Percentiles rank a stretch among this genome's conserved stretches.
phyloP scores from a whole-genome alignment of 2,797 vertebrate species.

The Rhincodon typus region DNA sequence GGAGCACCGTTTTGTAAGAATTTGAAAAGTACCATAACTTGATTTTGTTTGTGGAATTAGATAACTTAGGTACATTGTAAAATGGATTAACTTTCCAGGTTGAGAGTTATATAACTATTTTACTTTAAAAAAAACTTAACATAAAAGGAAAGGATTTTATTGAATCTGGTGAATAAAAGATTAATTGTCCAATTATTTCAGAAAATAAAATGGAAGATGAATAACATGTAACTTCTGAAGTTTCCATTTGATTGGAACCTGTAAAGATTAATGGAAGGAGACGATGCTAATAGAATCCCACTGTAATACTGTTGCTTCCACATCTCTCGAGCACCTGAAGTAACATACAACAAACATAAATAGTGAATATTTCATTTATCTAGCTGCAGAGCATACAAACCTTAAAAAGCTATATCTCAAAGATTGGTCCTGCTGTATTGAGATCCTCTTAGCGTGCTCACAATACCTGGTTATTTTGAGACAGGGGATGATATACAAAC shows the following conservation, averaged over 20 bases:
- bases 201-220: neutral
- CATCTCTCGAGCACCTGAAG: neutral
- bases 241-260: neutral
- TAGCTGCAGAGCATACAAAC: neutral
- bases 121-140: neutral
- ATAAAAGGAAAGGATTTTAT: neutral
- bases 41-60: neutral
- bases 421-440: neutral
- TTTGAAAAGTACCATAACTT: neutral
- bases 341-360: neutral
- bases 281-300: neutral
- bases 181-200: neutral
- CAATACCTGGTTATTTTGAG: neutral
- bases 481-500: neutral
- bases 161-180: neutral
- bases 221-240: neutral
- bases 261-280: neutral
- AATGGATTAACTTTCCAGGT: neutral
- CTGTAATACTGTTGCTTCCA: neutral
- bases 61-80: neutral
- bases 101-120: neutral
- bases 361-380: neutral
- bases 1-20: neutral
- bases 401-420: neutral
- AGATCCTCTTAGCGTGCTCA: neutral